Percentiles rank a stretch among this genome's conserved stretches.
phyloP scores from a whole-genome alignment of 2,113 vertebrate genomes.

The Salvelinus alpinus region DNA sequence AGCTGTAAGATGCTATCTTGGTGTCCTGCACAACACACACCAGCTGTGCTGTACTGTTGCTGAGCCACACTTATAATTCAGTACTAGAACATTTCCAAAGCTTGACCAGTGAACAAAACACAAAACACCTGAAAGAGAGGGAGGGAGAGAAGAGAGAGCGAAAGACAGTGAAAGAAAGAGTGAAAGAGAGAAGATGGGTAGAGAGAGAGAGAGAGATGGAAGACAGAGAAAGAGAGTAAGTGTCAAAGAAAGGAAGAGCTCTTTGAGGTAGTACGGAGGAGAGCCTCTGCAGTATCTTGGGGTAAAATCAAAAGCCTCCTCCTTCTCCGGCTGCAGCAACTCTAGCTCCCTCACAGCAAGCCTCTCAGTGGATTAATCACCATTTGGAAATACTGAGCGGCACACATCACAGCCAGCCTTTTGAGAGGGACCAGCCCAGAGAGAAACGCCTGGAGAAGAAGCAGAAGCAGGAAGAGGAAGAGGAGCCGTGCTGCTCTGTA shows the following conservation, averaged over 20 bases:
- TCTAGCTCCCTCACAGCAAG: conserved; percentile 43
- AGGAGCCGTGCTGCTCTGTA: conserved; percentile 51
- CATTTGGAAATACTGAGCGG: conserved; percentile 68
- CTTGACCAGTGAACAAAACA: conserved; percentile 38
- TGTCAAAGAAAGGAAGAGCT: conserved; percentile 17
- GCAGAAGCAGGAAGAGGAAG: conserved; percentile 27
- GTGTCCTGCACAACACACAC: conserved; percentile 33
- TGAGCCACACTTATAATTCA: conserved; percentile 39
- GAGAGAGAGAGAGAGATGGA: conserved; percentile 33
- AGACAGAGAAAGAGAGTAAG: conserved; percentile 16
- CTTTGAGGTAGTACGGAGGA: conserved; percentile 35
- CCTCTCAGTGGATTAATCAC: conserved; percentile 69
- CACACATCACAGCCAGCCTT: conserved; percentile 54
- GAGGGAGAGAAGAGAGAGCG: not conserved
- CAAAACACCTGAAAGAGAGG: not conserved
- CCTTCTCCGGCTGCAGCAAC: conserved; percentile 18
- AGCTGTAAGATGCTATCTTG: too few species aligned
- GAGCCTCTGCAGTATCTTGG: conserved; percentile 65
- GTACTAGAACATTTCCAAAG: conserved; percentile 44
- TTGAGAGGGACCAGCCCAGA: conserved; percentile 46
- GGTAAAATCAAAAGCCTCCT: conserved; percentile 62
- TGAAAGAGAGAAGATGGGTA: conserved; percentile 1
- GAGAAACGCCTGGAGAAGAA: conserved; percentile 28
- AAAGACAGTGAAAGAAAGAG: not conserved
- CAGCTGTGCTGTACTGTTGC: conserved; percentile 26